Base-by-base conservation (phyloP, 2,888 invertebrate genomes). In the Dilophus febrilis region DNA sequence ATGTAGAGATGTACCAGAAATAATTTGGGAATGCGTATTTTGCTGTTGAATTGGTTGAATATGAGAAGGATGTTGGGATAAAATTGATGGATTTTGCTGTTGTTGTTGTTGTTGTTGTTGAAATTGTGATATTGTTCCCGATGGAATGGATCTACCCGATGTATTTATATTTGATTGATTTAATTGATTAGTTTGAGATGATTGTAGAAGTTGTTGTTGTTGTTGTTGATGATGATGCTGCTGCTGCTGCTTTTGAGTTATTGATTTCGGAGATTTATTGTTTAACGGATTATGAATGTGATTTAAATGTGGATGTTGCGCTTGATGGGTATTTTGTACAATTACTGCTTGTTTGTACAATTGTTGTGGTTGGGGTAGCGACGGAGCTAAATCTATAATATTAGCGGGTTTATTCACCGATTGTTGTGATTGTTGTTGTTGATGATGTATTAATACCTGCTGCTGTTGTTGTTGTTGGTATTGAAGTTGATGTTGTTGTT, bases 1-100 rank as follows among this genome's bases (percentile, higher is more conserved):
- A 29, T 67, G 65, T 41, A 64, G 64, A 12, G 66, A 48, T 22
- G 66, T 61, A 41, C 64, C 61, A n/a, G n/a, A n/a, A n/a, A n/a
- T n/a, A n/a, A n/a, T n/a, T n/a, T n/a, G n/a, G n/a, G n/a, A n/a
- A 51, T 51, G 46, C 53, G 58, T 4, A 53, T 56, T 50, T 52
- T 45, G 38, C 52, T 41, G 40, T 52, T 51, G 48, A 54, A 51
- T 50, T 56, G 58, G 35, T 50, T 58, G 40, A 52, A 57, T 30
- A 52, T 45, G 46, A 50, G 65, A 34, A 51, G 61, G 47, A 57
- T 54, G 4, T n/a, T n/a, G n/a, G n/a, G n/a, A n/a, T 22, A 22
- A 4, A 6, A 22, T 22, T 22, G 22, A 22, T 22, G 22, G 22
- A 22, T 2, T 54, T 46, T 12, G 57, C 47, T 10, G 57, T 19